Evolutionary conservation across 2,797 vertebrate species (phyloP), one percentile per base, ranked within the genome.

Genomic region (Pipistrellus nathusii): DNA sequence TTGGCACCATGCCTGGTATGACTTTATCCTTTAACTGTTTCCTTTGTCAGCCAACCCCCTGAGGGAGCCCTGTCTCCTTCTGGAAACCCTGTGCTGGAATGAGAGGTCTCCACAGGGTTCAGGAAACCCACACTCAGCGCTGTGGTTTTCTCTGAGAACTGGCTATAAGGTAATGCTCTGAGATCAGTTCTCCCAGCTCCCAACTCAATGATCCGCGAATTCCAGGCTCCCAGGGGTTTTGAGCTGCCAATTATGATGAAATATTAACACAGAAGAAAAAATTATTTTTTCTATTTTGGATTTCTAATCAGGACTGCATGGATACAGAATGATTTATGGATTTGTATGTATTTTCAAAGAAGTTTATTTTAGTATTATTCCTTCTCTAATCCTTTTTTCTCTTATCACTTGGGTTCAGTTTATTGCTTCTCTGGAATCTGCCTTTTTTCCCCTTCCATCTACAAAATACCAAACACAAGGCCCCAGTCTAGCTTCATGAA

Each of bases 331-430:
- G 91, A 95, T 95, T 90, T 87, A 93, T 82, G 51, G 41, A 53
- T 53, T 96, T 93, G n/a, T 72, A 64, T 93, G 25, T 57, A 86
- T 85, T 94, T 97, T 95, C 51, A 81, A 32, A 96, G 80, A 83
- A 25, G 73, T 90, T 68, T 21, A 53, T 95, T 92, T 73, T 21
- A 82, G n/a, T 75, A 46, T 15, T 91, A 5, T 91, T 95, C 38
- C 6, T 78, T 76, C 51, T 95, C 51, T 64, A 66, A 38, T 64
- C 18, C 66, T 85, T 94, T 93, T 85, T 94, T 93, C 53, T 75
- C 90, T 93, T 96, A 97, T 96, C 95, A 92, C 18, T 92, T 81
- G 83, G 71, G 30, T 59, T 95, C 75, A 86, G 71, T n/a, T 51
- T 81, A 83, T 62, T 80, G 41, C 2, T 85, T 71, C 57, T 59